Evolutionary conservation across 1,140 invertebrate genomes (phyloP).

Genomic region (Camponotus floridanus): DNA sequence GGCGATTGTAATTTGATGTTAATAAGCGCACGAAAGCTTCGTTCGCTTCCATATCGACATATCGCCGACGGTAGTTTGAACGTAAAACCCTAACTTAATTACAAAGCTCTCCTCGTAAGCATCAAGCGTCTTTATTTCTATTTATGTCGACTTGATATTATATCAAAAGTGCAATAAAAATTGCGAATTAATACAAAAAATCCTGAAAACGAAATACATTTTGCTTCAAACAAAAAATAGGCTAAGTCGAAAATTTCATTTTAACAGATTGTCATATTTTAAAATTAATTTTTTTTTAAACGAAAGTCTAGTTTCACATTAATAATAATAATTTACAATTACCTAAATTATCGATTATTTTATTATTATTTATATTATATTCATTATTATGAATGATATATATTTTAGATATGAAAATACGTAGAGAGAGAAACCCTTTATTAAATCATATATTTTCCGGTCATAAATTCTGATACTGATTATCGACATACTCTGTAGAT

Average conservation of each 20-base stretch:
- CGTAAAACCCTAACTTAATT: constrained; percentile 35
- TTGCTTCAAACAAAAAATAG: neutral
- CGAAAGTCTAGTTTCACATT: neutral
- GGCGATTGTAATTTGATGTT: constrained; percentile 63
- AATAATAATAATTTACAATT: constrained; percentile 16
- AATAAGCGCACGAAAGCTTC: constrained; percentile 64
- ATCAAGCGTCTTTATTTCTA: neutral
- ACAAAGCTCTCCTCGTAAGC: constrained; percentile 5
- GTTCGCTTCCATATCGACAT: constrained; percentile 20
- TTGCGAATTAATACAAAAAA: neutral
- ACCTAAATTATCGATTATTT: neutral
- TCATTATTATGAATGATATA: neutral
- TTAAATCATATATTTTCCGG: constrained; percentile 11
- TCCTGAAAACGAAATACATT: neutral
- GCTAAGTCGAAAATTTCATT: too few species aligned
- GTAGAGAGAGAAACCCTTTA: neutral
- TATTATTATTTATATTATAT: too few species aligned
- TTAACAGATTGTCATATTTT: too few species aligned
- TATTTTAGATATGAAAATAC: neutral
- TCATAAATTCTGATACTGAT: constrained; percentile 15
- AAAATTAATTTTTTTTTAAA: neutral
- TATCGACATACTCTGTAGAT: too few species aligned
- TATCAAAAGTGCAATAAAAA: neutral
- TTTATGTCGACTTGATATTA: neutral
- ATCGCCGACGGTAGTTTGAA: neutral